A percentile compares a stretch with the other conserved stretches of the same genome.
phyloP scores from a whole-genome alignment of 2,797 vertebrate genomes.

The Glyptemys insculpta region DNA sequence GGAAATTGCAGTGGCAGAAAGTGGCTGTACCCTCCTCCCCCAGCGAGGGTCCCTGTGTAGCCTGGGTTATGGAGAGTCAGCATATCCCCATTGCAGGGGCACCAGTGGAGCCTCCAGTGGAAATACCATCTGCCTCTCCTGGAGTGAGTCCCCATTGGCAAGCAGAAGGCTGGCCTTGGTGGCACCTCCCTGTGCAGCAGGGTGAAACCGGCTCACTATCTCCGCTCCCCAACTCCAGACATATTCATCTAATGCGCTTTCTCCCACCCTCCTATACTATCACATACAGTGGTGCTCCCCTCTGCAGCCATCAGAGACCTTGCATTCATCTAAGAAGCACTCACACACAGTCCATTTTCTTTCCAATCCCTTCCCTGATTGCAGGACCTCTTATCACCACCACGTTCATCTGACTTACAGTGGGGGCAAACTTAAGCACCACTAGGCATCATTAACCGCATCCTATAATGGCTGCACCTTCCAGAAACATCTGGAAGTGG shows the following conservation, averaged over 20 bases:
- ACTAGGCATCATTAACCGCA: neutral
- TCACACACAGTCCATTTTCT: neutral
- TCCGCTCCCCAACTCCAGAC: neutral
- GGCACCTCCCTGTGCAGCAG: neutral
- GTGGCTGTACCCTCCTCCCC: neutral
- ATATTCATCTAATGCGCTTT: neutral
- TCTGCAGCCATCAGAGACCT: neutral
- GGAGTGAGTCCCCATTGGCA: neutral
- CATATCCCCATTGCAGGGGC: fast-evolving
- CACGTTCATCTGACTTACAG: neutral
- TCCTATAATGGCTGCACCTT: neutral
- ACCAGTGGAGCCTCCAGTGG: neutral
- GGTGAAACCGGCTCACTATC: neutral
- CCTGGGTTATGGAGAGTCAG: neutral
- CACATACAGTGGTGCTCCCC: neutral
- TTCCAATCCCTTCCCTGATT: neutral
- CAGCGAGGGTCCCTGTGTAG: neutral
- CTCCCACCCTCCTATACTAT: neutral
- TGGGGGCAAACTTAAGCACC: neutral
- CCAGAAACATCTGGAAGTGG: neutral
- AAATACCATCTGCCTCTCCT: neutral
- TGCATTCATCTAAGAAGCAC: neutral
- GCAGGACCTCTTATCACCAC: neutral
- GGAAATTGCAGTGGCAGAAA: neutral
- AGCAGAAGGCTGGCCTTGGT: neutral